phyloP scores from a whole-genome alignment of 2,113 vertebrate genomes.

The Australoheros scitulus region DNA sequence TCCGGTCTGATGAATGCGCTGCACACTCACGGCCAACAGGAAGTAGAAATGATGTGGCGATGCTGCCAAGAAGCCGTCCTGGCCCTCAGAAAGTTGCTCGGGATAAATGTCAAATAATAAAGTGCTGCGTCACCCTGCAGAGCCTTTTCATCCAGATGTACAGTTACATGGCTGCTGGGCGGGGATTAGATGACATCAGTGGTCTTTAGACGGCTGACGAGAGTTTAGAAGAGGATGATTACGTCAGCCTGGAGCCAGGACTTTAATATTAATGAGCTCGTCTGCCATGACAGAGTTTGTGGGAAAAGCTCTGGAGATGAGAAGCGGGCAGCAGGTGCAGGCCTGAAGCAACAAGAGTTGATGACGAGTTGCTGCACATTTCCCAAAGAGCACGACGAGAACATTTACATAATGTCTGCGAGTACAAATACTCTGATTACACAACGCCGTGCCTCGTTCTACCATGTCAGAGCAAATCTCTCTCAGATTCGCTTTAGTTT shows the following conservation, averaged over 20 bases:
- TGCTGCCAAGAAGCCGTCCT: neutral
- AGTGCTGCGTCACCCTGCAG: neutral
- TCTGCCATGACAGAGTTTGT: neutral
- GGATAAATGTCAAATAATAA: neutral
- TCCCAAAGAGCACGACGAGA: constrained; percentile 1
- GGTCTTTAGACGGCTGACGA: neutral
- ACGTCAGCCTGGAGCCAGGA: neutral
- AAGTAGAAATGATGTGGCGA: neutral
- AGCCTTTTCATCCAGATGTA: constrained; percentile 27
- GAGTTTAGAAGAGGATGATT: constrained; percentile 20
- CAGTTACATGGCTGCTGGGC: neutral
- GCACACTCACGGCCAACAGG: neutral
- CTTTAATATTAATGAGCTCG: constrained; percentile 27
- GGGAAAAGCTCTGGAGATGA: neutral
- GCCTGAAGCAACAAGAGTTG: constrained; percentile 1
- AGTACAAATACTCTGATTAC: neutral
- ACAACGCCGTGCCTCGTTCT: neutral
- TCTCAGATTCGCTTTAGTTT: rapidly evolving
- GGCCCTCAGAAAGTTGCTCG: neutral
- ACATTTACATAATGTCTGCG: constrained; percentile 39
- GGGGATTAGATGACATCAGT: constrained; percentile 42
- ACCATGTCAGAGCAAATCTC: too few relatives aligned
- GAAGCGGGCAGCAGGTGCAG: constrained; percentile 53
- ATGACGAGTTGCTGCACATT: constrained; percentile 13
- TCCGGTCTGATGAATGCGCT: neutral